A percentile compares a stretch with the other conserved stretches of the same genome.
phyloP scores from a whole-genome alignment of 2,888 invertebrate species.

The Chrysolina americana region DNA sequence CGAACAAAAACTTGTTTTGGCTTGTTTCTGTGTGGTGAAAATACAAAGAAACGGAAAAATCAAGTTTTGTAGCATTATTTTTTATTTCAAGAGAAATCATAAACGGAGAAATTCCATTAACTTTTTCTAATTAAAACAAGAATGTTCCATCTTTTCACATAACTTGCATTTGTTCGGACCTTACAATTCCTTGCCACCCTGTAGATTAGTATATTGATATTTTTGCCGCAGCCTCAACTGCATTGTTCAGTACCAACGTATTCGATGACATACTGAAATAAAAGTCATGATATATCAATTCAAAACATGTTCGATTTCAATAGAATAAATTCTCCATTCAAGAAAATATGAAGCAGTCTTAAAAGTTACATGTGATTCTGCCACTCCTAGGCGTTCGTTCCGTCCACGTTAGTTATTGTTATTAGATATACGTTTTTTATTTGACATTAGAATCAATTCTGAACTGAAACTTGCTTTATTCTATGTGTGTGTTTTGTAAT shows the following conservation, averaged over 20 bases:
- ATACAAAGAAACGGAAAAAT: too few species aligned
- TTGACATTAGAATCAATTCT: conserved; percentile 30
- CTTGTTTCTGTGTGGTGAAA: too few species aligned
- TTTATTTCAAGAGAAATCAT: too few species aligned
- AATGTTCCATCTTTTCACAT: too few species aligned
- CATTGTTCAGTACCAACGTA: background rate
- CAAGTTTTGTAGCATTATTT: too few species aligned
- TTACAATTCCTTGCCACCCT: too few species aligned
- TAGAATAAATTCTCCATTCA: conserved; percentile 25
- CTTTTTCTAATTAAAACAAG: too few species aligned
- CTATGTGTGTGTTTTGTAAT: conserved; percentile 32
- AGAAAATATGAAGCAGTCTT: conserved; percentile 32
- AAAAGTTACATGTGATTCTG: conserved; percentile 10
- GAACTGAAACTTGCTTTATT: conserved; percentile 32
- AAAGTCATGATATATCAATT: conserved; percentile 22
- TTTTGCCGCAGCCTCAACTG: background rate
- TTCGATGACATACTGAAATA: conserved; percentile 9
- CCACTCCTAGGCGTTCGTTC: conserved; percentile 31
- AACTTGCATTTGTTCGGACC: too few species aligned
- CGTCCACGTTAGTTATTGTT: conserved; percentile 33
- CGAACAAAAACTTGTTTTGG: too few species aligned
- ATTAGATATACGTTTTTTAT: conserved; percentile 32
- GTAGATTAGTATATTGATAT: too few species aligned
- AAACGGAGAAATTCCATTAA: too few species aligned
- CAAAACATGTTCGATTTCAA: conserved; percentile 17